These are phyloP conservation scores for Pycnonotus jocosus DNA, from an alignment of 2,113 vertebrate genomes.

Conservation along the genomic window DNA sequence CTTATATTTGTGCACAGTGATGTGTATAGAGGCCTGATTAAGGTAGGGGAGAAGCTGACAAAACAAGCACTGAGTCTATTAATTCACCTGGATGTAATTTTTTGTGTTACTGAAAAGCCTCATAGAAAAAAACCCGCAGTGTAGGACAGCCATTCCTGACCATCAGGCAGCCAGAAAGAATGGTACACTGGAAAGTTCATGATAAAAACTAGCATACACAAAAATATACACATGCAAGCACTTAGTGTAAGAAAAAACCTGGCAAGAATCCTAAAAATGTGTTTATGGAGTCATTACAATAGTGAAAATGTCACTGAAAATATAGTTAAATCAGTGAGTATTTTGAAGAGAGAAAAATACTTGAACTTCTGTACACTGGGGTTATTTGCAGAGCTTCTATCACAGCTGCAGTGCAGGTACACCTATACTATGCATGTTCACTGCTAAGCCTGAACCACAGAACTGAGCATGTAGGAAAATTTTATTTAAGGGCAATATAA, in stretches of 20 bases:
- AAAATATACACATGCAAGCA: not conserved
- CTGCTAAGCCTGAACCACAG: not conserved
- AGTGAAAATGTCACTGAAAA: not conserved
- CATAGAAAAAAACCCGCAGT: accelerated
- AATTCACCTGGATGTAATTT: not conserved
- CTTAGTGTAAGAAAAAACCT: not conserved
- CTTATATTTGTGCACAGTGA: not conserved
- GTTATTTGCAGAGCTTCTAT: not conserved
- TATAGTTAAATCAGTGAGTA: not conserved
- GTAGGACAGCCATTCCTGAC: not conserved
- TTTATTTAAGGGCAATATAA: not conserved
- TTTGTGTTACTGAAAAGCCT: not conserved
- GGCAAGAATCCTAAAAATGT: not conserved
- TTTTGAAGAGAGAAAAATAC: not conserved
- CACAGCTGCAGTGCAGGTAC: not conserved
- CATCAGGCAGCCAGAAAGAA: not conserved
- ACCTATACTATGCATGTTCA: not conserved
- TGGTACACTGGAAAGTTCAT: not conserved
- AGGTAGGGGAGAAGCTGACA: not conserved
- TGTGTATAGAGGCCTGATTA: not conserved
- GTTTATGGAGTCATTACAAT: not conserved
- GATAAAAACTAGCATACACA: not conserved
- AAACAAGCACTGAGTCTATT: not conserved
- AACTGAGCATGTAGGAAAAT: not conserved
- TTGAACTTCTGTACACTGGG: not conserved